Evolutionary conservation across 2,797 vertebrate genomes (phyloP).

Genomic region (Tragelaphus oryx): DNA sequence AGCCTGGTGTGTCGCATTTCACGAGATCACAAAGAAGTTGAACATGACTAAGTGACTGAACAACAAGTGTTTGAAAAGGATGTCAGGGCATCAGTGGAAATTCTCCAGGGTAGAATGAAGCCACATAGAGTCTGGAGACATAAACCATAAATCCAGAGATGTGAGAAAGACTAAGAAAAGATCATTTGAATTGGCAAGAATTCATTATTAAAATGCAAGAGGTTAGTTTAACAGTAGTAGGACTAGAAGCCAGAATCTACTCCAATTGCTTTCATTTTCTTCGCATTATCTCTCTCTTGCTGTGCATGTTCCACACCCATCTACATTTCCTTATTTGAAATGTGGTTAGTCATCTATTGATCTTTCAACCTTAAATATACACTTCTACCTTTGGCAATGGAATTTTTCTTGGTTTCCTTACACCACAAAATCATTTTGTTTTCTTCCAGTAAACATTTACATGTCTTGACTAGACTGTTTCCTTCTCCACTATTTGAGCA

Average conservation of each 20-base stretch:
- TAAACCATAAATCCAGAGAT: background rate
- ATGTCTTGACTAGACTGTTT: conserved; percentile 4
- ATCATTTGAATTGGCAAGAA: background rate
- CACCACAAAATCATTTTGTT: background rate
- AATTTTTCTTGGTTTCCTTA: background rate
- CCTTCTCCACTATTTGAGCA: background rate
- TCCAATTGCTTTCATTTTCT: background rate
- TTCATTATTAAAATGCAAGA: background rate
- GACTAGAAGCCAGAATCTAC: background rate
- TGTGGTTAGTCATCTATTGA: background rate
- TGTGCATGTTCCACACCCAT: background rate
- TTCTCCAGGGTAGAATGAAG: background rate
- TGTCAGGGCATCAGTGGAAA: background rate
- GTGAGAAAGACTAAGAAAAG: background rate
- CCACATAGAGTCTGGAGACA: background rate
- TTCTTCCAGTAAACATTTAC: conserved; percentile 27
- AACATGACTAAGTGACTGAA: background rate
- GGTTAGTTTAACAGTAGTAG: background rate
- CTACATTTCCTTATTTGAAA: background rate
- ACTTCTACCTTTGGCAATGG: background rate
- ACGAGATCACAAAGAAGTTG: background rate
- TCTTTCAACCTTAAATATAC: background rate
- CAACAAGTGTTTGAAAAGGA: background rate
- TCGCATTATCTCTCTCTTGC: background rate
- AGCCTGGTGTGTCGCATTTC: background rate